Evolutionary conservation across 2,888 invertebrate genomes (phyloP), one percentile per base, ranked within the genome.

Genomic region (Tenthredo scrophulariae): DNA sequence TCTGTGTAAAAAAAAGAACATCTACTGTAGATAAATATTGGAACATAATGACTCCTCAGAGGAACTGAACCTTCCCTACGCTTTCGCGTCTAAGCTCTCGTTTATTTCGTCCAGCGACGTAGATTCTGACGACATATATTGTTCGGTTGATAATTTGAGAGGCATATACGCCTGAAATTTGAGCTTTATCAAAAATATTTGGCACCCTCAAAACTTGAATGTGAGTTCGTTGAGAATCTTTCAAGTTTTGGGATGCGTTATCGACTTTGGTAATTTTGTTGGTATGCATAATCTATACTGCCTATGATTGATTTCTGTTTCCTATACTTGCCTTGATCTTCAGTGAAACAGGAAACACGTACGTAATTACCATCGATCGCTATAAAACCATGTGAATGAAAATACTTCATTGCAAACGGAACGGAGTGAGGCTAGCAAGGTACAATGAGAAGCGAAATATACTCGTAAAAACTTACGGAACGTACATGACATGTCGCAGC

Each of bases 1-100:
- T 89, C 89, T 88, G 74, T 82, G 65, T 1, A 62, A n/a, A 43
- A 9, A n/a, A 40, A 67, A 5, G 33, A 33, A 33, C 33, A 33
- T 33, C 33, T 33, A 33, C 33, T 10, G 2, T 13, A 18, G 4
- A 50, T 50, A 46, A 4, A 18, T 50, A 50, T 50, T 50, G 3
- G 50, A 0, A 50, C 5, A 5, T 18, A 50, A 18, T 50, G 3
- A 18, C 50, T 50, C 50, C 15, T 18, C 3, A 18, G 3, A 50
- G 3, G 4, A 50, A 50, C 0, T 50, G 18, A 50, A 43, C 43
- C 10, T 43, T 43, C 2, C 43, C 43, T 43, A 43, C 10, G 10
- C 43, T 43, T 10, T 43, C 13, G 10, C 2, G 1, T 2, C 10
- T 43, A 10, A 43, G 33, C 33, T 33, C 33, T 33, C 33, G 43